Percentiles rank a stretch among this genome's conserved stretches.
Conservation (phyloP, 2,113 vertebrate genomes). For the Sus scrofa region DNA sequence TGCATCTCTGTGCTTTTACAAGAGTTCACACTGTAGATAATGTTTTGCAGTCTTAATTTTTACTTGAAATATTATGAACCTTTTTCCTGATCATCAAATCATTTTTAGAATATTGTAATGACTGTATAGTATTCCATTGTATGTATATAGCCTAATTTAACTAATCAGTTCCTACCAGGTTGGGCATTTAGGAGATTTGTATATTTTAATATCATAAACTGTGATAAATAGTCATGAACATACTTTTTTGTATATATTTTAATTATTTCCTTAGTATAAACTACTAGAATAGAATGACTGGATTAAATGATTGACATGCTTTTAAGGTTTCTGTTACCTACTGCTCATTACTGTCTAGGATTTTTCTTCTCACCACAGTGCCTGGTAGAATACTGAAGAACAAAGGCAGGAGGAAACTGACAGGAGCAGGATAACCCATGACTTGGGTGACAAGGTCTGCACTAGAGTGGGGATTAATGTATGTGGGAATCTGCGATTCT, state of each 20-base stretch:
- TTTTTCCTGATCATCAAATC: constrained; percentile 13
- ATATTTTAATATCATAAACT: not conserved
- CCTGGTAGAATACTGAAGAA: not conserved
- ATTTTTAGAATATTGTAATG: not conserved
- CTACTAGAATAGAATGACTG: not conserved
- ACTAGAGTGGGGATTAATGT: not conserved
- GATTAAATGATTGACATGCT: not conserved
- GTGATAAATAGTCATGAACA: not conserved
- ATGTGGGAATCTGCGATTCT: not conserved
- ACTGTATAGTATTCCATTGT: not conserved
- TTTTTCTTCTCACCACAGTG: not conserved
- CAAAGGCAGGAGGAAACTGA: not conserved
- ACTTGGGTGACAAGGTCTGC: not conserved
- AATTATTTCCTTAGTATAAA: not conserved
- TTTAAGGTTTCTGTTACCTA: not conserved
- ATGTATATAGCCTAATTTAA: not conserved
- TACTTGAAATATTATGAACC: not conserved
- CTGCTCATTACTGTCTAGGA: not conserved
- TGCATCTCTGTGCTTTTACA: not conserved
- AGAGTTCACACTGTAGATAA: not conserved
- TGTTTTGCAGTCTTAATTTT: not conserved
- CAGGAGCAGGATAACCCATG: not conserved
- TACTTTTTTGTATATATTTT: not conserved
- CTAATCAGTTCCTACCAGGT: not conserved
- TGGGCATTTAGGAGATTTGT: not conserved